A percentile compares a stretch with the other conserved stretches of the same genome.
Conservation (phyloP, 30 jellyfish, hydroid and myxozoan species). For the Hydractinia symbiolongicarpus region DNA sequence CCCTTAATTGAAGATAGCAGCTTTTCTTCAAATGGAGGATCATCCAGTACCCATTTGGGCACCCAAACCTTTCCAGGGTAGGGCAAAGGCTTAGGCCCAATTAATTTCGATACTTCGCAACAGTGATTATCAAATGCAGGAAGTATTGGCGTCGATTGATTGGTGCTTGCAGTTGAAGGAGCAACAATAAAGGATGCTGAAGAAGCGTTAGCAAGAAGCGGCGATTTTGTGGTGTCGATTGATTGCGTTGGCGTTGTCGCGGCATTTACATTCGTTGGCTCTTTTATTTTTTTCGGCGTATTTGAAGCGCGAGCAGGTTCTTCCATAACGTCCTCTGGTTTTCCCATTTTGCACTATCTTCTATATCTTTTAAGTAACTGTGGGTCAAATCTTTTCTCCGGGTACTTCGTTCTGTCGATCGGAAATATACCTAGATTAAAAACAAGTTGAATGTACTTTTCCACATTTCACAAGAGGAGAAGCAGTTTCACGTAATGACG, state of each 20-base stretch:
- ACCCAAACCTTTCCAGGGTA: no score
- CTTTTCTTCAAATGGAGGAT: no score
- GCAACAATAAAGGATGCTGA: no score
- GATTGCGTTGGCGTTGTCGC: background rate
- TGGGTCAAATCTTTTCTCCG: constrained; percentile 25
- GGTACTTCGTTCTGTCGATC: constrained; percentile 32
- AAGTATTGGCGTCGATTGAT: no score
- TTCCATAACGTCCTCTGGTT: constrained; percentile 27
- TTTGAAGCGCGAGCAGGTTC: constrained; percentile 14
- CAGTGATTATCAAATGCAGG: no score
- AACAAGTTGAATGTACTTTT: background rate
- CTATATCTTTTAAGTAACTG: constrained; percentile 5
- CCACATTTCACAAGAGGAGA: background rate
- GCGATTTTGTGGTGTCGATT: no score
- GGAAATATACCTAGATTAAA: constrained; percentile 20
- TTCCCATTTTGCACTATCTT: constrained; percentile 27
- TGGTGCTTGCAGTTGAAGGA: no score
- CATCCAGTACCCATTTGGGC: no score
- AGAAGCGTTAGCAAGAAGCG: no score
- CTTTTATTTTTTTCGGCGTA: constrained; percentile 20
- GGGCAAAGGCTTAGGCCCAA: no score
- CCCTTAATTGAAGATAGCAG: no score
- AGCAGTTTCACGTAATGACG: background rate
- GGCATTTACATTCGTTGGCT: background rate
- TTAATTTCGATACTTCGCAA: no score